These are phyloP conservation scores for Caenorhabditis angaria DNA, from an alignment of 2,888 invertebrate genomes.

Conservation along the genomic window DNA sequence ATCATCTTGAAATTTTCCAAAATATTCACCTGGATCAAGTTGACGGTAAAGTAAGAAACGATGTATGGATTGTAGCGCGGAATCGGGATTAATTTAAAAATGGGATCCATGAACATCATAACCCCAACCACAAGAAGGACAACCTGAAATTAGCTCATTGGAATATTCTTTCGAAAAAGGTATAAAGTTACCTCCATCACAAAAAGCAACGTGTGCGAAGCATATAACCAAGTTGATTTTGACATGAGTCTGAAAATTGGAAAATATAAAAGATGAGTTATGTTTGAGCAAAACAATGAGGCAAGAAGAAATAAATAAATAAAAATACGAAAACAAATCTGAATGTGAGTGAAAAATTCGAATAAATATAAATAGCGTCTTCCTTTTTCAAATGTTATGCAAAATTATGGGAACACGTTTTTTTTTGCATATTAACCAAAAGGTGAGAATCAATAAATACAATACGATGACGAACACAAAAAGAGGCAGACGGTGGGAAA, in stretches of 20 bases:
- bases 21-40: conserved; percentile 24
- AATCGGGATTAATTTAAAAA: conserved; percentile 35
- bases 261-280: conserved; percentile 7
- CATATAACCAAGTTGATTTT: conserved; percentile 33
- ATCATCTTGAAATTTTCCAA: too few relatives aligned
- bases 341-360: conserved; percentile 10
- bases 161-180: not conserved
- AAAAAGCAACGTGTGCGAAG: conserved; percentile 14
- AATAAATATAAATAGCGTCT: not conserved
- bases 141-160: not conserved
- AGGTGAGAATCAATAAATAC: not conserved
- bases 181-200: conserved; percentile 6
- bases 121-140: conserved; percentile 14
- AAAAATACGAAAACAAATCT: conserved; percentile 12
- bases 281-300: not conserved
- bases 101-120: conserved; percentile 18
- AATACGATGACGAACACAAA: conserved; percentile 12
- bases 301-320: not conserved
- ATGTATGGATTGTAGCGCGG: conserved; percentile 20
- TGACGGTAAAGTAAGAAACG: conserved; percentile 18
- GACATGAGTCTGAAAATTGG: conserved; percentile 15
- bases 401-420: not conserved
- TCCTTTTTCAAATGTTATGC: not conserved
- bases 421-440: too few relatives aligned
- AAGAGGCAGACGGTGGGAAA: conserved; percentile 7